Conservation (phyloP, 2,888 invertebrate genomes). For the Drosophila pseudotakahashii region DNA sequence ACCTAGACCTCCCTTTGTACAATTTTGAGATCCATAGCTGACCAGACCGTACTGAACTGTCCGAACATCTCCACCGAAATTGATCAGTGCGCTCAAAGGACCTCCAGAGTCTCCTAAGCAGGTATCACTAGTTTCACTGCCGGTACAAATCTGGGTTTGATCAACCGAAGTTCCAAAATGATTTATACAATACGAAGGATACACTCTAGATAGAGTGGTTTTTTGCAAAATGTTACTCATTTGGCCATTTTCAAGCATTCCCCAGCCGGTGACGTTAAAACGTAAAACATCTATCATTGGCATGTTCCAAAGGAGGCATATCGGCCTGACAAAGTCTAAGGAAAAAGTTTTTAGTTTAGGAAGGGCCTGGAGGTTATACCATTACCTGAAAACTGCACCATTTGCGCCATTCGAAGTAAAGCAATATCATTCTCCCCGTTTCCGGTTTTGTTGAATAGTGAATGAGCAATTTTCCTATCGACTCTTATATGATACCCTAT, state of each 20-base stretch:
- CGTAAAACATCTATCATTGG: background rate
- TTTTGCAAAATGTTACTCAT: background rate
- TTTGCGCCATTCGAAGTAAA: too few relatives aligned
- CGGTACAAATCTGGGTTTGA: background rate
- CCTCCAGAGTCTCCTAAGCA: background rate
- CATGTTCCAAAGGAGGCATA: background rate
- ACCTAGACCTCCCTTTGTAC: background rate
- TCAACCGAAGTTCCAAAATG: rapidly evolving
- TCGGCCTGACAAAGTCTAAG: background rate
- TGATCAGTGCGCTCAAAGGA: background rate
- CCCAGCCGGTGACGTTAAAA: background rate
- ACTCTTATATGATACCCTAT: too few relatives aligned
- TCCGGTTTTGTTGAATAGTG: too few relatives aligned
- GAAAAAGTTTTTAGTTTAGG: background rate
- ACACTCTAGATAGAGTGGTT: background rate
- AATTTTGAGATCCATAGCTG: background rate
- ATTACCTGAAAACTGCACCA: too few relatives aligned
- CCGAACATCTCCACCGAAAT: background rate
- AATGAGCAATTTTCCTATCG: too few relatives aligned
- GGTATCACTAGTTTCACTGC: background rate
- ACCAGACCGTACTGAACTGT: background rate
- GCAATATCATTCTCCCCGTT: too few relatives aligned
- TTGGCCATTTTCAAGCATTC: background rate
- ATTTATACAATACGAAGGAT: background rate
- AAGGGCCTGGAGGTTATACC: background rate